Conservation (phyloP, 2,888 invertebrate species). For the Celastrina argiolus region DNA sequence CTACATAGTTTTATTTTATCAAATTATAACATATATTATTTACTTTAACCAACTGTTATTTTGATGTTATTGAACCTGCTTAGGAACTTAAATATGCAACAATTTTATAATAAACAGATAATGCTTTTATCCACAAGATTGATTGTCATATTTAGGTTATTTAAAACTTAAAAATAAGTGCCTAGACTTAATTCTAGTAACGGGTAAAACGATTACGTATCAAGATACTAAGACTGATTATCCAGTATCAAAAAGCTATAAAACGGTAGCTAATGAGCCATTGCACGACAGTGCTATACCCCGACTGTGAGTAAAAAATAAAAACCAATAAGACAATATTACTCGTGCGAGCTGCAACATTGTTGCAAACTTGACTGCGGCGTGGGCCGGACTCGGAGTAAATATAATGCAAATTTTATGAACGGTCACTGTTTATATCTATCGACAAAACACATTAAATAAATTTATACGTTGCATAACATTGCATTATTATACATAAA, state of each 20-base stretch:
- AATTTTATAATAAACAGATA: too few species aligned
- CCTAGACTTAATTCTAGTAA: too few species aligned
- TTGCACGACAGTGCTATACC: constrained; percentile 41
- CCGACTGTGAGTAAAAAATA: constrained; percentile 44
- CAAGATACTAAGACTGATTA: not conserved
- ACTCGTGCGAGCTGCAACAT: constrained; percentile 46
- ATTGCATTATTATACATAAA: not conserved
- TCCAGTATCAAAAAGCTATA: constrained; percentile 22
- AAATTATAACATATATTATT: too few species aligned
- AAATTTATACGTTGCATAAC: constrained; percentile 3
- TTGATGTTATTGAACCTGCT: too few species aligned
- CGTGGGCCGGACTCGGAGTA: constrained; percentile 44
- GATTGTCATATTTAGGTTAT: too few species aligned
- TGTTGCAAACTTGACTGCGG: constrained; percentile 57
- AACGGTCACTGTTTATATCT: constrained; percentile 17
- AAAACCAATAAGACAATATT: constrained; percentile 52
- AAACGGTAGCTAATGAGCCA: constrained; percentile 48
- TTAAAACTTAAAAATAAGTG: too few species aligned
- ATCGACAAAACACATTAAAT: constrained; percentile 2
- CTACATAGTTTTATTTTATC: too few species aligned
- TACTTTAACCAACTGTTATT: too few species aligned
- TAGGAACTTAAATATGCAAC: too few species aligned
- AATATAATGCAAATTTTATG: constrained; percentile 25
- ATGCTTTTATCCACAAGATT: too few species aligned
- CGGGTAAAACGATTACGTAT: not conserved